Base-by-base conservation (phyloP, 2,797 vertebrate species). In the Ctenopoma multispine region DNA sequence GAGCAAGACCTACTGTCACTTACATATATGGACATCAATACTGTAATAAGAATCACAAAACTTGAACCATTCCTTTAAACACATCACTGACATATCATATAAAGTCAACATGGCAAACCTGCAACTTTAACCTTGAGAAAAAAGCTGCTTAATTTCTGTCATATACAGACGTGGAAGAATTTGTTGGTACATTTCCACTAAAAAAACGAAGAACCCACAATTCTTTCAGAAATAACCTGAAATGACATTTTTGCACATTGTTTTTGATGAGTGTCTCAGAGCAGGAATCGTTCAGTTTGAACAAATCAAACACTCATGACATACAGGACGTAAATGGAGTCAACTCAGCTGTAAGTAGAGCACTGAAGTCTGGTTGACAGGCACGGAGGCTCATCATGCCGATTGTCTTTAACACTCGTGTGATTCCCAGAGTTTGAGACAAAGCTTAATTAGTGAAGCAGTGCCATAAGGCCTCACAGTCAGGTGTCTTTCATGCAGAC, bases 401-500 rank as follows among this genome's bases (percentile, higher is more conserved):
- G 72, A 69, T 55, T 29, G 64, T 69, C 20, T 82, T 7, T 36
- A 81, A 66, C 70, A 77, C 69, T 68, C 46, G 46, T 20, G 47
- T 65, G 68, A 63, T 64, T 78, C 79, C 75, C 77, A 61, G 69
- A 56, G 72, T 75, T 46, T 78, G 48, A 80, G 72, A 57, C 49
- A 21, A 43, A 62, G 79, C 79, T 63, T 82, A 77, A 86, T 85
- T 81, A 83, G 67, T 31, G 66, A 64, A 73, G 72, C 56, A 43
- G 43, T 65, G 69, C 80, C 89, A 90, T 79, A 80, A 65, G 79
- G 79, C 78, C 72, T 81, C 78, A 47, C 81, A 75, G 83, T 83
- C 81, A 83, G 83, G 55, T 84, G 81, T 84, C 86, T 87, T 72
- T 89, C 87, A 88, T 64, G 48, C 69, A 70, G 75, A 63, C 64